Percentiles rank a stretch among this genome's conserved stretches.
Evolutionary conservation across 1,140 invertebrate species (phyloP).

Genomic region (Oscheius sp.): DNA sequence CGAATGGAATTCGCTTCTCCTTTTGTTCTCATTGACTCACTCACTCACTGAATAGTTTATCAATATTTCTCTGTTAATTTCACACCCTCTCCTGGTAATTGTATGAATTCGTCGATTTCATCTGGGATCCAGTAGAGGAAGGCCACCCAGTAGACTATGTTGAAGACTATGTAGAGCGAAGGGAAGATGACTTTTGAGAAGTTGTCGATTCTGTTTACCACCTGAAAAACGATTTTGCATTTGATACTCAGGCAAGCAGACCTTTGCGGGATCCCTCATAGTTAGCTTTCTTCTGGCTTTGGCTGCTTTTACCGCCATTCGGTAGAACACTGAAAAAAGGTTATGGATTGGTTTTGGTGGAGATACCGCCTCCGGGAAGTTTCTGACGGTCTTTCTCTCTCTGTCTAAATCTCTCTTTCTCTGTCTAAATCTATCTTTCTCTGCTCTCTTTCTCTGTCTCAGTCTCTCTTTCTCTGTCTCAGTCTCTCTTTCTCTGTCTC

Average conservation of each 20-base stretch:
- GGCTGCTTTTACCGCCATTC: conserved; percentile 45
- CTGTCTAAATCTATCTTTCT: too few species aligned
- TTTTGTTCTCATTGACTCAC: neutral
- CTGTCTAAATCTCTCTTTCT: too few species aligned
- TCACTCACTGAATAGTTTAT: neutral
- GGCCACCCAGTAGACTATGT: conserved; percentile 38
- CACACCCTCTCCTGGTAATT: neutral
- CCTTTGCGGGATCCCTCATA: conserved; percentile 40
- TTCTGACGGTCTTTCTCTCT: too few species aligned
- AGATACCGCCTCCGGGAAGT: too few species aligned
- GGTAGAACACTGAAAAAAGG: conserved; percentile 45
- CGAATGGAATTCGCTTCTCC: too few species aligned
- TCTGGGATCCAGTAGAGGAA: conserved; percentile 46
- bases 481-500: too few species aligned
- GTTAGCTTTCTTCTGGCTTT: conserved; percentile 40
- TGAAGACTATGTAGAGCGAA: conserved; percentile 39
- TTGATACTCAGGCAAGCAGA: conserved; percentile 37
- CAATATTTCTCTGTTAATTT: neutral
- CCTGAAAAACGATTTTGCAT: conserved; percentile 19
- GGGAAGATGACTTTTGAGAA: conserved; percentile 41
- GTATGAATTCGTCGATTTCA: conserved; percentile 31
- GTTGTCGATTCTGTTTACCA: conserved; percentile 42
- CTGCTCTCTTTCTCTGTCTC: too few species aligned
- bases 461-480: too few species aligned
- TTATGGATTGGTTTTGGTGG: too few species aligned